Base-by-base conservation (phyloP, 1,140 invertebrate species). In the Bombus superbus region DNA sequence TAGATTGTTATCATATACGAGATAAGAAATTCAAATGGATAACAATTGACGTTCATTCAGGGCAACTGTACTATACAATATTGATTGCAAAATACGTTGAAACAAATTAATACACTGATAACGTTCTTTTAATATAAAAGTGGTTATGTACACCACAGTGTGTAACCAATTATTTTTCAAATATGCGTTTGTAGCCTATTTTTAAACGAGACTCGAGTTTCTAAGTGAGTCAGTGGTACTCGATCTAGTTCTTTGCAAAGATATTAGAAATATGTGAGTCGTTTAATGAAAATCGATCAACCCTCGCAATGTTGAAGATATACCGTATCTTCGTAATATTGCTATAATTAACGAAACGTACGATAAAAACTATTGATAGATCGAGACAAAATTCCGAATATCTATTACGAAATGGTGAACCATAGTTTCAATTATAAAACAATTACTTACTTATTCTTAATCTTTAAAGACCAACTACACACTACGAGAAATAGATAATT, bases 1-100 rank as follows among this genome's bases (percentile, higher is more conserved):
- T 28, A 38, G 10, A 8, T 76, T 40, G 6, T 25, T 9, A 57
- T 9, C 25, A 22, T 13, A 13, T 1, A 25, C 6, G 10, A 78
- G 15, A 40, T n/a, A 64, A 66, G 11, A 40, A 62, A 38, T n/a
- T 25, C 8, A 66, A 1, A n/a, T 8, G 25, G 47, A 68, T 18
- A 38, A 62, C 15, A 4, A 59, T 73, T 15, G 42, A 6, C 64
- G n/a, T 40, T 83, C 81, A 53, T 66, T 66, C 81, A 76, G 62
- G 32, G 72, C 42, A 53, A 40, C 47, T 35, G 42, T 76, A 40
- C 25, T 32, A 35, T 44, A 73, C 13, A 44, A 62, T 8, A 59
- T 73, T 73, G 10, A 81, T 81, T 62, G 28, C 4, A 66, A 40
- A 40, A 53, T 38, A 38, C 44, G 13, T 81, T 35, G 25, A n/a